Evolutionary conservation across 2,797 vertebrate genomes (phyloP).

Genomic region (Poeciliopsis gracilis): DNA sequence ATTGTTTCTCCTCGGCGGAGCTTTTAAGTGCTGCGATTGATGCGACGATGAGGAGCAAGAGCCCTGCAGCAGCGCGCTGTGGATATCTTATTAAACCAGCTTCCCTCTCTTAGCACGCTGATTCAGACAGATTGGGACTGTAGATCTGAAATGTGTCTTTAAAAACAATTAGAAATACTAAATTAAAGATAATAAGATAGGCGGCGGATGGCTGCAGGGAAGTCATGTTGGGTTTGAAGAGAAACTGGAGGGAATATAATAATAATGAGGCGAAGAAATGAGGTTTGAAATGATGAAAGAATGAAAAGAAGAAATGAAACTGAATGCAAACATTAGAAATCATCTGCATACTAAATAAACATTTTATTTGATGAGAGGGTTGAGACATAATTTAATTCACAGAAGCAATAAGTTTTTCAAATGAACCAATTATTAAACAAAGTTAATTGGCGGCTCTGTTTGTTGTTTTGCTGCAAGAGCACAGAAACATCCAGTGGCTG

Average conservation of each 20-base stretch:
- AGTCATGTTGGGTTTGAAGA: conserved; percentile 8
- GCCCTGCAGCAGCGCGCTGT: conserved; percentile 34
- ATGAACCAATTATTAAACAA: not conserved
- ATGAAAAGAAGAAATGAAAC: not conserved
- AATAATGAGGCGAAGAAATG: not conserved
- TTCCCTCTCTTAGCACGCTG: not conserved
- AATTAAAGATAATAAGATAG: conserved; percentile 48
- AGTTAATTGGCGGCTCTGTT: not conserved
- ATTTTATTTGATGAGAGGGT: not conserved
- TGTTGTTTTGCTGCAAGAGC: not conserved
- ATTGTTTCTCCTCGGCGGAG: conserved; percentile 21
- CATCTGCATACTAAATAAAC: not conserved
- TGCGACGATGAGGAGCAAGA: conserved; percentile 20
- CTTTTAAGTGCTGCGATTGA: conserved; percentile 29
- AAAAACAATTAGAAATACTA: conserved; percentile 41
- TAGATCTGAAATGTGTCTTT: conserved; percentile 32
- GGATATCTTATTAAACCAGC: conserved; percentile 37
- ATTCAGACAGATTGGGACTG: conserved; percentile 29
- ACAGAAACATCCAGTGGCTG: not conserved
- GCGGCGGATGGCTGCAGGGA: conserved; percentile 24
- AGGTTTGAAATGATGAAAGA: conserved; percentile 6
- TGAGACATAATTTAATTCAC: not conserved
- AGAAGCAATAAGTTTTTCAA: not conserved
- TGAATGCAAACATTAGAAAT: not conserved
- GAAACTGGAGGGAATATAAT: not conserved